Percentiles rank a stretch among this genome's conserved stretches.
These are phyloP conservation scores for Diglossa brunneiventris DNA, from an alignment of 2,113 vertebrate species.

Conservation along the genomic window DNA sequence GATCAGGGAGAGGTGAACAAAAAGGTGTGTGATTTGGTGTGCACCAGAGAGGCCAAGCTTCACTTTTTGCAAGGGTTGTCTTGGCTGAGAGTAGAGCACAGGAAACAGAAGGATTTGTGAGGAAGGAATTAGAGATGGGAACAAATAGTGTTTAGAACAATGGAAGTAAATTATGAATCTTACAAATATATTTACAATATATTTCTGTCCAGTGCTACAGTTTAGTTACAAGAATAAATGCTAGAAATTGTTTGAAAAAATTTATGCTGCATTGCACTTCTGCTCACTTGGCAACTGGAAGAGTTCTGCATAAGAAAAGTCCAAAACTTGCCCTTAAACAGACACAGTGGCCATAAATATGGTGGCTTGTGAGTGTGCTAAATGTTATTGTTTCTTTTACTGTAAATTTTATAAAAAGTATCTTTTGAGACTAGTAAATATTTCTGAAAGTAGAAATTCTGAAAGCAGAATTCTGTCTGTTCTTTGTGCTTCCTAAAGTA, in stretches of 20 bases:
- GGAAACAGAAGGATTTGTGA: conserved; percentile 3
- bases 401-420: not conserved
- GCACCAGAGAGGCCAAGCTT: not conserved
- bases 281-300: not conserved
- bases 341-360: not conserved
- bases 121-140: not conserved
- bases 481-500: not conserved
- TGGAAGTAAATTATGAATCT: not conserved
- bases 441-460: not conserved
- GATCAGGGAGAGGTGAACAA: conserved; percentile 27
- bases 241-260: not conserved
- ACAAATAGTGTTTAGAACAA: not conserved
- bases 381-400: not conserved
- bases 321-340: not conserved
- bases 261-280: not conserved
- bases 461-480: not conserved
- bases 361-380: not conserved
- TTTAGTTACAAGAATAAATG: not conserved
- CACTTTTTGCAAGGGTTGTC: not conserved
- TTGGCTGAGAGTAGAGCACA: not conserved
- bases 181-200: not conserved
- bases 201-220: not conserved
- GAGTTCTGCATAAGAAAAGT: not conserved
- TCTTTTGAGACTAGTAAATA: not conserved
- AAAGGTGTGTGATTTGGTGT: not conserved